Percentiles rank a stretch among this genome's conserved stretches.
These are phyloP conservation scores for Drosophila pruinosa DNA, from an alignment of 1,140 invertebrate species.

Conservation along the genomic window DNA sequence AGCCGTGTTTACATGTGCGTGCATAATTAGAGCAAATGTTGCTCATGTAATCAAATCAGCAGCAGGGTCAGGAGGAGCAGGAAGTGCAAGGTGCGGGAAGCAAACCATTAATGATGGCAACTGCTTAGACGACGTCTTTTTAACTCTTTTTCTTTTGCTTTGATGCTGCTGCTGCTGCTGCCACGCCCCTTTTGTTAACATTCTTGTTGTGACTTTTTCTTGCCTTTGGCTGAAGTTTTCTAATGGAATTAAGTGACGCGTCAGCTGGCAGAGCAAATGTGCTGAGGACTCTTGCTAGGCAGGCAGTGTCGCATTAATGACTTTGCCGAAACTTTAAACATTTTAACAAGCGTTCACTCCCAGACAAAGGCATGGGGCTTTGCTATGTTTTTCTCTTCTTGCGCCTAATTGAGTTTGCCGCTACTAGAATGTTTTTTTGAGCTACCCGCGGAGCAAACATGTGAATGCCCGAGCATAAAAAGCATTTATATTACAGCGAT, in stretches of 20 bases:
- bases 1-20: constrained; percentile 75
- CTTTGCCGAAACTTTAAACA: constrained; percentile 49
- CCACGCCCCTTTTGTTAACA: constrained; percentile 4
- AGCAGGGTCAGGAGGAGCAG: constrained; percentile 3
- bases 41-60: constrained; percentile 74
- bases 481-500: constrained; percentile 67
- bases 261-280: background rate
- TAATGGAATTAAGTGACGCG: constrained; percentile 31
- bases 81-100: background rate
- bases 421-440: background rate
- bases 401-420: constrained; percentile 71
- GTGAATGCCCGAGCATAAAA: constrained; percentile 58
- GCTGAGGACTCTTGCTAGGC: background rate
- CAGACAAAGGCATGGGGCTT: background rate
- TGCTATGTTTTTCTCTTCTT: constrained; percentile 31
- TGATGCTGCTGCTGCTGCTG: background rate
- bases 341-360: constrained; percentile 34
- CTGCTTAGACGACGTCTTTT: constrained; percentile 11
- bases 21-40: constrained; percentile 77
- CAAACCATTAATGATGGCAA: background rate
- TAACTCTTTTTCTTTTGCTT: constrained; percentile 25
- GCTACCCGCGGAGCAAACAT: constrained; percentile 22
- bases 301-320: constrained; percentile 29
- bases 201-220: constrained; percentile 1
- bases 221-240: constrained; percentile 24